Percentiles rank a stretch among this genome's conserved stretches.
These are phyloP conservation scores for Matsumurasca onukii DNA, from an alignment of 1,140 invertebrate species.

Conservation along the genomic window DNA sequence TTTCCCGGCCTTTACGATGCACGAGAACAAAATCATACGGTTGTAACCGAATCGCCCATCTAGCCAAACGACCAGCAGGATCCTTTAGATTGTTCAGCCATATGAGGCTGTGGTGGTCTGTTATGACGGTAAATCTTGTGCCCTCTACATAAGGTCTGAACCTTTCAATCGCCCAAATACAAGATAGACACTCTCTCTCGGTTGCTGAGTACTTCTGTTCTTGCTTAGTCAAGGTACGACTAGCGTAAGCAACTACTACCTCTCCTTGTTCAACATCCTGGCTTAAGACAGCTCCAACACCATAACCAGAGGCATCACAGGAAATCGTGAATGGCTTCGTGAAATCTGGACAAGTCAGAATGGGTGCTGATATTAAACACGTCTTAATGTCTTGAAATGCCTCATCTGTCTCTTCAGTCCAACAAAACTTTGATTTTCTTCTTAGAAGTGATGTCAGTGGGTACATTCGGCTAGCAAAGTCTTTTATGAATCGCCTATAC, in stretches of 20 bases:
- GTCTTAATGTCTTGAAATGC: not conserved
- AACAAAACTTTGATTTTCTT: not conserved
- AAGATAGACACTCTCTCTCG: not conserved
- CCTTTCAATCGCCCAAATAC: not conserved
- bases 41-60: not conserved
- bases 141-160: not conserved
- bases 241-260: not conserved
- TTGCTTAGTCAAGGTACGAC: not conserved
- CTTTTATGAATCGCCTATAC: not conserved
- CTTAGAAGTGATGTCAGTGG: not conserved
- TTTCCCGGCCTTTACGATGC: not conserved
- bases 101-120: too few species aligned
- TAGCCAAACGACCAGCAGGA: not conserved
- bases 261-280: not conserved
- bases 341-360: not conserved
- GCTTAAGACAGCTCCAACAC: not conserved
- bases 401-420: not conserved
- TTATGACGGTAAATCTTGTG: too few species aligned
- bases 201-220: not conserved
- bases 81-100: not conserved
- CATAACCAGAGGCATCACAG: not conserved
- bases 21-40: not conserved
- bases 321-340: not conserved
- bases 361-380: not conserved
- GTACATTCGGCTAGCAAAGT: not conserved